These are phyloP conservation scores for Ia io DNA, from an alignment of 2,113 vertebrate genomes.

Conservation along the genomic window DNA sequence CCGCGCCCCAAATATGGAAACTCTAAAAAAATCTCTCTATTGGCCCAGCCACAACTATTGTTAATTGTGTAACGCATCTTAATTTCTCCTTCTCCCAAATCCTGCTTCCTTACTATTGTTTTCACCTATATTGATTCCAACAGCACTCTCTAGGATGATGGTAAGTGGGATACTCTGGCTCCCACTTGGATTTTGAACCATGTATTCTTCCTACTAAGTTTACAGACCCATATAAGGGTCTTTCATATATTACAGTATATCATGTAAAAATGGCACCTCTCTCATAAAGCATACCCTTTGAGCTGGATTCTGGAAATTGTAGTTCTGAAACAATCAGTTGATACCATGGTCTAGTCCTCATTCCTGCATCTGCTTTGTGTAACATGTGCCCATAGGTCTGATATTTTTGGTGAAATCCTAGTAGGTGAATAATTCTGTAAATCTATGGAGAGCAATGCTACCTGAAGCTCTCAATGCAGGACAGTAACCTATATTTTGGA, in stretches of 20 bases:
- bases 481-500: neutral
- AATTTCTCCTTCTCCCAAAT: neutral
- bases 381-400: neutral
- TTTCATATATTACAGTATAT: neutral
- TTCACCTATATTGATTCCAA: neutral
- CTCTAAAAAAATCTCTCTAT: neutral
- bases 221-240: neutral
- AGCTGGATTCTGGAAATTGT: neutral
- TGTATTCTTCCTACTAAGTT: neutral
- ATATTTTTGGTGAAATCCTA: neutral
- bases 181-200: neutral
- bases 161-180: neutral
- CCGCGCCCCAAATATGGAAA: rapidly evolving
- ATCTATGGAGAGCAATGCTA: neutral
- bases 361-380: neutral
- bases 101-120: neutral
- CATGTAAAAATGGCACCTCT: neutral
- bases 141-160: neutral
- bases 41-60: neutral
- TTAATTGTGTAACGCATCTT: neutral
- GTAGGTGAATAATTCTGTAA: neutral
- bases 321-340: neutral
- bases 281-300: neutral
- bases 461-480: neutral
- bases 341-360: neutral